Conservation (phyloP, 2,888 invertebrate species). For the Neocrepidodera transversa region DNA sequence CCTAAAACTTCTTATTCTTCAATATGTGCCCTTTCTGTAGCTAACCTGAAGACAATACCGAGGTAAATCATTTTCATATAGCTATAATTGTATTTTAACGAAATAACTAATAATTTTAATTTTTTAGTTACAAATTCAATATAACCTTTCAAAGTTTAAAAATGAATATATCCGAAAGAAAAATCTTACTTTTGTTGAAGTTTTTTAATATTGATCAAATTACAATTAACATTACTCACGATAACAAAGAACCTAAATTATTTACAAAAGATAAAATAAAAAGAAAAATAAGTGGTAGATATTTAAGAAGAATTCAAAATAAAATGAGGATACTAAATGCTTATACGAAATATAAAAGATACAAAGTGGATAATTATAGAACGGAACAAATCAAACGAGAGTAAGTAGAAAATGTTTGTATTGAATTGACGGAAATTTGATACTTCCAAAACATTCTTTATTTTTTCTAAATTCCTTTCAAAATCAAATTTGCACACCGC, state of each 20-base stretch:
- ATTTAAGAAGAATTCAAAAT: constrained; percentile 44
- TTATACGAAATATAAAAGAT: constrained; percentile 42
- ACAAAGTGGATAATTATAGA: constrained; percentile 41
- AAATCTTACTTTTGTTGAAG: constrained; percentile 70
- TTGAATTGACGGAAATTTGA: too few species aligned
- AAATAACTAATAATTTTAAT: too few species aligned
- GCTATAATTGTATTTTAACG: too few species aligned
- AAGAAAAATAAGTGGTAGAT: constrained; percentile 31
- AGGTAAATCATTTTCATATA: constrained; percentile 42
- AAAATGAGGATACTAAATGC: constrained; percentile 39
- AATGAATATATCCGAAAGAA: constrained; percentile 77
- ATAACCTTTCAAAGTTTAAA: constrained; percentile 75
- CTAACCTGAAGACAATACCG: constrained; percentile 54
- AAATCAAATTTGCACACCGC: too few species aligned
- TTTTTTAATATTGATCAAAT: constrained; percentile 60
- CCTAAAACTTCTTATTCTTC: constrained; percentile 66
- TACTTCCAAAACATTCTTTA: neutral
- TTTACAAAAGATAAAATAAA: constrained; percentile 42
- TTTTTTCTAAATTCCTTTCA: too few species aligned
- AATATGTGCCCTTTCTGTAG: constrained; percentile 52
- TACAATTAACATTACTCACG: constrained; percentile 44
- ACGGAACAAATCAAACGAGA: constrained; percentile 37
- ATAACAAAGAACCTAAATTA: constrained; percentile 41
- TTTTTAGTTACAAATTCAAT: constrained; percentile 75
- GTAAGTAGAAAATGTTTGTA: too few species aligned